Conservation (phyloP, 2,113 vertebrate species). For the Bubo blakistoni region DNA sequence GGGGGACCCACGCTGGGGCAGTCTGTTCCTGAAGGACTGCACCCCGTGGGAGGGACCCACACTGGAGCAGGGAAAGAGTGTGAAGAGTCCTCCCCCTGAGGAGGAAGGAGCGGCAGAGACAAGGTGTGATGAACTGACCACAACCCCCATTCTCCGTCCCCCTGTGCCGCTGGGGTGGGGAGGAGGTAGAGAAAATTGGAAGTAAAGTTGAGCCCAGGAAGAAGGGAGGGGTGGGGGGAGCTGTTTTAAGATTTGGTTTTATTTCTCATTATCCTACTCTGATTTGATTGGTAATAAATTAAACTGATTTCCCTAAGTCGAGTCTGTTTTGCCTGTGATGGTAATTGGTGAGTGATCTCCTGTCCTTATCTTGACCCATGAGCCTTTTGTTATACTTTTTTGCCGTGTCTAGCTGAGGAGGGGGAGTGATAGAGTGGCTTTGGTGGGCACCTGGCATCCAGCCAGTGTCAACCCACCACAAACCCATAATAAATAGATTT, state of each 20-base stretch:
- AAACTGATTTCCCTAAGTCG: neutral
- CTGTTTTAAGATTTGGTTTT: neutral
- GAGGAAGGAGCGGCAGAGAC: neutral
- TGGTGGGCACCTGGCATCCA: neutral
- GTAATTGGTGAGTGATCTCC: neutral
- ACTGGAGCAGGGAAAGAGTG: neutral
- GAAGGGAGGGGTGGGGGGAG: neutral
- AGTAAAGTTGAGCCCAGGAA: neutral
- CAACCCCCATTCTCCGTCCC: neutral
- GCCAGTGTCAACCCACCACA: neutral
- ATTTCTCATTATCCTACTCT: neutral
- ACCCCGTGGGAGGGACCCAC: neutral
- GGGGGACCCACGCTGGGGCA: neutral
- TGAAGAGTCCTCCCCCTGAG: neutral
- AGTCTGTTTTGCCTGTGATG: neutral
- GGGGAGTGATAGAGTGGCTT: neutral
- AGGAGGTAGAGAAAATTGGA: neutral
- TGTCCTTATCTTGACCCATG: neutral
- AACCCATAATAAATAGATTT: constrained; percentile 8
- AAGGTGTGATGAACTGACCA: neutral
- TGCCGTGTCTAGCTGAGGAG: neutral
- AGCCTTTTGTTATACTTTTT: neutral
- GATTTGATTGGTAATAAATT: neutral
- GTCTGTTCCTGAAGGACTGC: neutral
- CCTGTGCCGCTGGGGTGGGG: no score